Base-by-base conservation (phyloP, 2,797 vertebrate genomes). In the Protonibea diacanthus region DNA sequence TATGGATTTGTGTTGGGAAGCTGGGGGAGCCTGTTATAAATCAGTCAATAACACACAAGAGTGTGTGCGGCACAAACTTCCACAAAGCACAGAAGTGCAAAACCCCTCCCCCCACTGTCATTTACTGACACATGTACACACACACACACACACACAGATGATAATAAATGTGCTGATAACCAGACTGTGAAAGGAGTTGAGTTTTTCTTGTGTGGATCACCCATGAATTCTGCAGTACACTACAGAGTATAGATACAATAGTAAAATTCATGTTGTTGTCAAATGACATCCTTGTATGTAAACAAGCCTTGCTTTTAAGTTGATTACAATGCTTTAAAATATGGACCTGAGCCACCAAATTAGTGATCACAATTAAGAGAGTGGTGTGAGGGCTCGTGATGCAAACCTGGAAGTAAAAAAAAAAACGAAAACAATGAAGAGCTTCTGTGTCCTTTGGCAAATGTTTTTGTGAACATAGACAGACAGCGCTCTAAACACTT, bases 1-100 rank as follows among this genome's bases (percentile, higher is more conserved):
- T 90, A 90, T 92, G 81, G 91, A 93, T 93, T 89, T 90, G 85
- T 84, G 85, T 82, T 80, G 76, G 75, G 82, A 82, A 86, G 84
- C 73, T 78, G 68, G 40, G 71, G 66, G 71, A 79, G 82, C 49
- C 58, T 45, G 84, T 75, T 78, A 86, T 93, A 89, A 93, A 93
- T 92, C 91, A 91, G 83, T 89, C 87, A 84, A 82, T 86, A 86
- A 80, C 63, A 52, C 78, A 51, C 58, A 56, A 49, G 55, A 71
- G 33, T 73, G 64, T 78, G 75, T 61, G 45, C 58, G 25, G 64
- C 72, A 76, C 48, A 87, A 49, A 75, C 64, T 60, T 79, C 59
- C 45, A 55, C 59, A 25, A 63, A 21, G 69, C 71, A 49, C 29
- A 21, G 47, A 70, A 9, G 17, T 68, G 51, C 60, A 70, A 66